Evolutionary conservation across 2,888 invertebrate genomes (phyloP).

Genomic region (Pardosa pseudoannulata): DNA sequence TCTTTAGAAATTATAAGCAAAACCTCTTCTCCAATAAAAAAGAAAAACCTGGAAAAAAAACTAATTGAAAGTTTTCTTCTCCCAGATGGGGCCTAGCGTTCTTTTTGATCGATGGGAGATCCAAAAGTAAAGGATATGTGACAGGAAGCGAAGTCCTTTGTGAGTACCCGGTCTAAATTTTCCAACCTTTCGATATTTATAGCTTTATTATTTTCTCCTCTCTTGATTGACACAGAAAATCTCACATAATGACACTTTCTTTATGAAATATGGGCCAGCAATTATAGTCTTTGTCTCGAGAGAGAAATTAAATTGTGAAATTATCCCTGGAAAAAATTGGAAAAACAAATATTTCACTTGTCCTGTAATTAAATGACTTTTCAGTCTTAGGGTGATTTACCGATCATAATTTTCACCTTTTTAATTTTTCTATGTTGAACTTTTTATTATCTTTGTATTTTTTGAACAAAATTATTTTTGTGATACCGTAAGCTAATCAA

Average conservation of each 20-base stretch:
- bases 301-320: no score
- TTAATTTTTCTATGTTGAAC: no score
- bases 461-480: no score
- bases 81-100: slow-evolving; percentile 54
- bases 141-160: slow-evolving; percentile 47
- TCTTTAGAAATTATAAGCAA: slow-evolving; percentile 62
- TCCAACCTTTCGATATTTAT: not conserved
- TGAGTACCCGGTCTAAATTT: slow-evolving; percentile 9
- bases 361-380: no score
- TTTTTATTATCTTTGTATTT: no score
- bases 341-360: no score
- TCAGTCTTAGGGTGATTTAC: no score
- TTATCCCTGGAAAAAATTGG: no score
- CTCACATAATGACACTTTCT: not conserved
- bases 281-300: not conserved
- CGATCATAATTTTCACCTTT: no score
- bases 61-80: slow-evolving; percentile 63
- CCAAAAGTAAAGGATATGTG: slow-evolving; percentile 41
- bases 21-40: slow-evolving; percentile 17
- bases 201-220: not conserved
- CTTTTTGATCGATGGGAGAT: slow-evolving; percentile 49
- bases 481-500: no score
- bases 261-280: not conserved
- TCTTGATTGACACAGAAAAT: not conserved
- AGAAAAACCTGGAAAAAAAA: slow-evolving; percentile 17